These are phyloP conservation scores for Siniperca obscura DNA, from an alignment of 2,797 vertebrate species.

Conservation along the genomic window DNA sequence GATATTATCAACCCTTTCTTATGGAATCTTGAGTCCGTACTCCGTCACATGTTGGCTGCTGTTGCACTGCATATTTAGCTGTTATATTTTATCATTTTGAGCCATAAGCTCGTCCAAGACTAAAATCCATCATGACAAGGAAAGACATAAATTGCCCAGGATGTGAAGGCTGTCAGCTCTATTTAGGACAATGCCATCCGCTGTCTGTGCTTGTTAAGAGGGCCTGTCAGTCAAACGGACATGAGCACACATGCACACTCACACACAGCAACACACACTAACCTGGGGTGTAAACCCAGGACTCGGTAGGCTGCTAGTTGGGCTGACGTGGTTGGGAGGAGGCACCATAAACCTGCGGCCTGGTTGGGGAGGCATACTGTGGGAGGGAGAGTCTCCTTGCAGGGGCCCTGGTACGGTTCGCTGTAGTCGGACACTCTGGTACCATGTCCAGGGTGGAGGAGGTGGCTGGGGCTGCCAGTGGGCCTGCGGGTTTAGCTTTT, in stretches of 20 bases:
- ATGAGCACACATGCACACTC: slow-evolving; percentile 21
- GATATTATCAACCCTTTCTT: slow-evolving; percentile 61
- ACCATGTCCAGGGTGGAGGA: slow-evolving; percentile 70
- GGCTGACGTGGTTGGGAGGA: slow-evolving; percentile 66
- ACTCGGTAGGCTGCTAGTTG: slow-evolving; percentile 58
- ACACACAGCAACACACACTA: slow-evolving; percentile 32
- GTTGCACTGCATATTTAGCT: slow-evolving; percentile 50
- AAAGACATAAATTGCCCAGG: slow-evolving; percentile 66
- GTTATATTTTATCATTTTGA: slow-evolving; percentile 51
- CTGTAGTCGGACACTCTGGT: slow-evolving; percentile 72
- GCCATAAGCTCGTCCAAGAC: slow-evolving; percentile 47
- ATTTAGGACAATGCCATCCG: slow-evolving; percentile 74
- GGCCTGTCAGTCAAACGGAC: slow-evolving; percentile 63
- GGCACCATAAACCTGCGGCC: slow-evolving; percentile 64
- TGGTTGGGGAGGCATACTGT: slow-evolving; percentile 55
- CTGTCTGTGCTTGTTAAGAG: slow-evolving; percentile 71
- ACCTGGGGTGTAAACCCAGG: slow-evolving; percentile 75
- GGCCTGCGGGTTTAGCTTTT: slow-evolving; percentile 73
- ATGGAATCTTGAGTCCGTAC: slow-evolving; percentile 39
- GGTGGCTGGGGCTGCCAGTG: slow-evolving; percentile 66
- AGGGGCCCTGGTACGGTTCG: slow-evolving; percentile 52
- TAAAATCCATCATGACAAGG: slow-evolving; percentile 69
- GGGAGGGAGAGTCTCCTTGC: slow-evolving; percentile 59
- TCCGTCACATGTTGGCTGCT: slow-evolving; percentile 56
- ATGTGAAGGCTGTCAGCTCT: slow-evolving; percentile 77